Conservation (phyloP, 2,797 vertebrate species). For the Alfaro cultratus region DNA sequence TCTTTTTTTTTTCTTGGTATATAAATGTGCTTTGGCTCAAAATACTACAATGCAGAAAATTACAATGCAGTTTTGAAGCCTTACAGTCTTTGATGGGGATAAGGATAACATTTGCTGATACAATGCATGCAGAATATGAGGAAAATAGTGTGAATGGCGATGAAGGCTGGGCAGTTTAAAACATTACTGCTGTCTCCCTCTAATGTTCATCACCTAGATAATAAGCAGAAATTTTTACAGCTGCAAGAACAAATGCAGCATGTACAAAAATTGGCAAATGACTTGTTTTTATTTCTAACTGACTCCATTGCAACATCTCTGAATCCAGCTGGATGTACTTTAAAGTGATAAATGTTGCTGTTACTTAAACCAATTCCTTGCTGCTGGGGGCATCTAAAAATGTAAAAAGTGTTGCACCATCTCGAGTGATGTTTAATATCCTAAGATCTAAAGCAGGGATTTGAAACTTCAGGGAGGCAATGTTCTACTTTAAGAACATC, state of each 20-base stretch:
- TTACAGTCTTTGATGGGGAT: neutral
- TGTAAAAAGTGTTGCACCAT: neutral
- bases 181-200: neutral
- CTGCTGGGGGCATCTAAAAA: neutral
- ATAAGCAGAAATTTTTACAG: neutral
- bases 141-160: neutral
- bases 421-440: neutral
- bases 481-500: neutral
- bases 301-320: neutral
- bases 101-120: neutral
- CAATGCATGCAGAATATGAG: neutral
- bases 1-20: neutral
- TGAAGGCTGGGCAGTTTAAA: neutral
- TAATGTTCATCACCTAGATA: neutral
- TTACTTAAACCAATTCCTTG: neutral
- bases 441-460: neutral
- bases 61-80: neutral
- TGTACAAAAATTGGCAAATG: neutral
- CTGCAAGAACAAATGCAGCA: neutral
- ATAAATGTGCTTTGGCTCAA: neutral
- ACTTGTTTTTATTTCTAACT: neutral
- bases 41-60: neutral
- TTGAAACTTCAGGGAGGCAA: neutral
- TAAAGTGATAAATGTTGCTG: neutral
- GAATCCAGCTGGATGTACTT: neutral